These are phyloP conservation scores for Gobio gobio DNA, from an alignment of 2,113 vertebrate species.

Conservation along the genomic window DNA sequence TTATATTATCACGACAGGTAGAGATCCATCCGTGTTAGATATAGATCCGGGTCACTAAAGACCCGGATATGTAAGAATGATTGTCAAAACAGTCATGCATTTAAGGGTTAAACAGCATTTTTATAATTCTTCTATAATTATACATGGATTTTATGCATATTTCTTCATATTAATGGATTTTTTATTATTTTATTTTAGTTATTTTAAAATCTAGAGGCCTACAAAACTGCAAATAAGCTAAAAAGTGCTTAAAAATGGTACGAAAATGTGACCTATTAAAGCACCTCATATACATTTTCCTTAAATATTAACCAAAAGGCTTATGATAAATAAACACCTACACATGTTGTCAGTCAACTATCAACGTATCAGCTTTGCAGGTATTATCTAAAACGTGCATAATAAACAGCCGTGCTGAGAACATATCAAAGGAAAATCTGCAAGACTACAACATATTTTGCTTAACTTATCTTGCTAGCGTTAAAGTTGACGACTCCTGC, in stretches of 20 bases:
- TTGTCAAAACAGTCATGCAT: too few species aligned
- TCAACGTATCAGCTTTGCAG: not conserved
- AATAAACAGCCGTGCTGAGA: not conserved
- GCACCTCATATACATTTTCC: not conserved
- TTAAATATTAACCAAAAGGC: conserved; percentile 7
- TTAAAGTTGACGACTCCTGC: not conserved
- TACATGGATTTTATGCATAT: too few species aligned
- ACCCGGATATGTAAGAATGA: too few species aligned
- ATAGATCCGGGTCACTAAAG: too few species aligned
- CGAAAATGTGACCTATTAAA: not conserved
- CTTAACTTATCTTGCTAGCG: not conserved
- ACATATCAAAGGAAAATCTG: conserved; percentile 5
- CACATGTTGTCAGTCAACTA: not conserved
- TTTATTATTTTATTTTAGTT: too few species aligned
- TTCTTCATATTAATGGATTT: not conserved
- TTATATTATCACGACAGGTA: too few species aligned
- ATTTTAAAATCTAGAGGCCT: not conserved
- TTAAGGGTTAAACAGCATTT: too few species aligned
- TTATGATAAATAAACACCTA: not conserved
- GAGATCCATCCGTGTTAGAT: too few species aligned
- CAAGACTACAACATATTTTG: not conserved
- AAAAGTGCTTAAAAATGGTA: not conserved
- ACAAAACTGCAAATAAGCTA: not conserved
- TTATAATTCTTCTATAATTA: too few species aligned
- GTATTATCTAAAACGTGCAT: conserved; percentile 14